Conservation (phyloP, 1,140 invertebrate genomes). For the Calephelis nemesis region DNA sequence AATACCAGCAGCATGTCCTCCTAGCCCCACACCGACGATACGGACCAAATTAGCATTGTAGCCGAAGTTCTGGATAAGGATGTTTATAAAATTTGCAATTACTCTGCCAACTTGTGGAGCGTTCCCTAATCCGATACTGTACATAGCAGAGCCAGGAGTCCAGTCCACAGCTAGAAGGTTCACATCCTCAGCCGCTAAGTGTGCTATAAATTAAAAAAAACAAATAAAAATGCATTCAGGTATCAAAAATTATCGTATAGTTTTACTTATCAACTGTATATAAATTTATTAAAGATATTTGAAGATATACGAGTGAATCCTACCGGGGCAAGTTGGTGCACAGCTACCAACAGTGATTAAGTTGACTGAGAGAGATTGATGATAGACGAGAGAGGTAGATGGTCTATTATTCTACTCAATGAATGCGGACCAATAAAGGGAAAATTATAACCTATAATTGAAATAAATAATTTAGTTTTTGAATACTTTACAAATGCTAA, state of each 20-base stretch:
- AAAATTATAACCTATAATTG: too few relatives aligned
- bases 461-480: too few relatives aligned
- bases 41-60: slow-evolving; percentile 42
- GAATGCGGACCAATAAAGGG: too few relatives aligned
- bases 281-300: too few relatives aligned
- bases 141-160: slow-evolving; percentile 44
- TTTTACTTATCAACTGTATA: too few relatives aligned
- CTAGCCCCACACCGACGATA: slow-evolving; percentile 62
- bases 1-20: slow-evolving; percentile 61
- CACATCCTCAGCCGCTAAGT: slow-evolving; percentile 43
- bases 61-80: slow-evolving; percentile 45
- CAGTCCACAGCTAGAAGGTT: slow-evolving; percentile 66
- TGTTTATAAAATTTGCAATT: slow-evolving; percentile 54
- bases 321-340: too few relatives aligned
- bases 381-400: too few relatives aligned
- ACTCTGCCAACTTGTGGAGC: slow-evolving; percentile 47
- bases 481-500: too few relatives aligned
- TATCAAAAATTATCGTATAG: neutral
- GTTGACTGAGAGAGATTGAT: too few relatives aligned
- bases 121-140: slow-evolving; percentile 49
- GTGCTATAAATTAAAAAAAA: slow-evolving; percentile 35
- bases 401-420: too few relatives aligned
- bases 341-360: too few relatives aligned
- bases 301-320: too few relatives aligned
- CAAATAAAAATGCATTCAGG: neutral